These are phyloP conservation scores for Pseudorectes ferrugineus DNA, from an alignment of 2,113 vertebrate genomes.

Conservation along the genomic window DNA sequence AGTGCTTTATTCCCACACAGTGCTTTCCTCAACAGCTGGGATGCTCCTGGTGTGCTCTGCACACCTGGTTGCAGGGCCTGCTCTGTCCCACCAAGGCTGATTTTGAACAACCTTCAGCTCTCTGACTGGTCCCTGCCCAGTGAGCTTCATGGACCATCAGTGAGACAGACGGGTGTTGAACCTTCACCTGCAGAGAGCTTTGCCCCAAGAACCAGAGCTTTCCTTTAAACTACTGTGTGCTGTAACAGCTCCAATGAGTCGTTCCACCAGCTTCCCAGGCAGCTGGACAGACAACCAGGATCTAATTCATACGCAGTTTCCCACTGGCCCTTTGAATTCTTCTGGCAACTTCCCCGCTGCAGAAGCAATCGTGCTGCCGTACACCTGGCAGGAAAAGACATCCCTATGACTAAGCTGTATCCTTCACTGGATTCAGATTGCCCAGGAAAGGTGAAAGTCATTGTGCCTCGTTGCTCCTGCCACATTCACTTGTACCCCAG, in stretches of 20 bases:
- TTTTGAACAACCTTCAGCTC: neutral
- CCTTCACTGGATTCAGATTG: neutral
- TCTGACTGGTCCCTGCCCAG: neutral
- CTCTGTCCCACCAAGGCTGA: neutral
- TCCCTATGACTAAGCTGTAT: neutral
- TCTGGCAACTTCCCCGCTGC: neutral
- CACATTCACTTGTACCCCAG: neutral
- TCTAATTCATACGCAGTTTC: neutral
- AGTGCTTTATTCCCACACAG: neutral
- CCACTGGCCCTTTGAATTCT: neutral
- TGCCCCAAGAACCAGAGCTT: neutral
- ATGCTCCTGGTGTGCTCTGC: neutral
- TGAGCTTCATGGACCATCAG: neutral
- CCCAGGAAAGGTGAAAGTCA: neutral
- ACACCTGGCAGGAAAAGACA: neutral
- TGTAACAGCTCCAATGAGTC: neutral
- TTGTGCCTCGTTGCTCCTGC: neutral
- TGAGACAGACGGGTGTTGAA: fast-evolving
- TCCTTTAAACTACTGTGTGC: neutral
- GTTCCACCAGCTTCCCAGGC: neutral
- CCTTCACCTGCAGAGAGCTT: neutral
- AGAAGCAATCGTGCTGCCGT: neutral
- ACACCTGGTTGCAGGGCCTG: neutral
- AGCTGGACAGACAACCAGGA: neutral
- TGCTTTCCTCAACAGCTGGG: neutral